Conservation (phyloP, 2,113 vertebrate species). For the Myrmophylax atrothorax region DNA sequence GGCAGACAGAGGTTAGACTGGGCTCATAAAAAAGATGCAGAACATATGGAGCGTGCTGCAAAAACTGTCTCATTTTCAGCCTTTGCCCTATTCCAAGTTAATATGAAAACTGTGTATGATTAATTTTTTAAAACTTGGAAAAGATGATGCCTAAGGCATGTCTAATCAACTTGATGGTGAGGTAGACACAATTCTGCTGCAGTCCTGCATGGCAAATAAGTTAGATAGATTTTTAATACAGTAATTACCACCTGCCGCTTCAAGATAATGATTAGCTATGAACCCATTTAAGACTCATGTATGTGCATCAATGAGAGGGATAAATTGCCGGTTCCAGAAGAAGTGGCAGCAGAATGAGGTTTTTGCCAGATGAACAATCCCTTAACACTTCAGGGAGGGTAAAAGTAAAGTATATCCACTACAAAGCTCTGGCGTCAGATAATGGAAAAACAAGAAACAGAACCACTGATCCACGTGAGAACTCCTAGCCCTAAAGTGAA, state of each 20-base stretch:
- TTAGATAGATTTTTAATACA: constrained; percentile 45
- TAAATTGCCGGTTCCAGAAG: background rate
- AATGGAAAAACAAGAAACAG: background rate
- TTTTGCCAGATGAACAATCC: background rate
- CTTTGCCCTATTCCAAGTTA: background rate
- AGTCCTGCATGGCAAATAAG: background rate
- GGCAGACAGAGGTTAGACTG: background rate
- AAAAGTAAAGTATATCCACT: background rate
- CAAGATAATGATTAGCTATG: constrained; percentile 20
- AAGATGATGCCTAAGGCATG: constrained; percentile 23
- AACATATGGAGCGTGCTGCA: background rate
- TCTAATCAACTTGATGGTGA: constrained; percentile 25
- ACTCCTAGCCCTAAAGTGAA: background rate
- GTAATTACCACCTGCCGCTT: constrained; percentile 43
- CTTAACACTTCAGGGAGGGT: background rate
- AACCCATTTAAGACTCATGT: background rate
- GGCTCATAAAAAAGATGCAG: background rate
- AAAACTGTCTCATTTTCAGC: background rate
- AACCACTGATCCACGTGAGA: background rate
- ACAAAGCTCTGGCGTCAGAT: background rate
- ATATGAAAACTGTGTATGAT: background rate
- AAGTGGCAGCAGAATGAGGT: background rate
- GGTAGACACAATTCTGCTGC: background rate
- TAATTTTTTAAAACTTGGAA: constrained; percentile 33
- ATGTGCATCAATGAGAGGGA: background rate